A percentile compares a stretch with the other conserved stretches of the same genome.
Evolutionary conservation across 2,888 invertebrate genomes (phyloP).

Genomic region (Tenthredo livida): DNA sequence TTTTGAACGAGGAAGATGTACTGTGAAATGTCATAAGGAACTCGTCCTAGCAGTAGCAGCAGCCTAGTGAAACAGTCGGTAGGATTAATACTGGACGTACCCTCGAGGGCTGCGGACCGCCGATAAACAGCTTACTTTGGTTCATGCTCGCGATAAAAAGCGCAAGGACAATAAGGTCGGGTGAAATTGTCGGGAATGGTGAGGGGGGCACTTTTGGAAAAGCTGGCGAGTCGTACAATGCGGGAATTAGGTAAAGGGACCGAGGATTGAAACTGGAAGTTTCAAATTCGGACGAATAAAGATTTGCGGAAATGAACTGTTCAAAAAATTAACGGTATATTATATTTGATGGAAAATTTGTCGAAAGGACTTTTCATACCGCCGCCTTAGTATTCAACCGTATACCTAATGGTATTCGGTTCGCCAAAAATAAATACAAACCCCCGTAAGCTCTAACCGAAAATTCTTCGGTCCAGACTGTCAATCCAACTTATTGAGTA

Average conservation of each 20-base stretch:
- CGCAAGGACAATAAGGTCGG: slow-evolving; percentile 67
- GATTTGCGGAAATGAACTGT: neutral
- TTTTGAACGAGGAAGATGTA: neutral
- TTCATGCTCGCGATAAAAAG: slow-evolving; percentile 66
- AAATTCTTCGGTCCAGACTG: slow-evolving; percentile 2
- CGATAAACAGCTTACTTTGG: slow-evolving; percentile 76
- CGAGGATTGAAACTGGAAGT: neutral
- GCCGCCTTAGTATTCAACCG: neutral
- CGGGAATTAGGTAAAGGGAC: slow-evolving; percentile 35
- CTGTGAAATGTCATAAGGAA: slow-evolving; percentile 21
- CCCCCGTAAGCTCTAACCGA: neutral
- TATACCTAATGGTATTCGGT: neutral
- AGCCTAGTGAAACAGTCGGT: slow-evolving; percentile 5
- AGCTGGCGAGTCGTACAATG: neutral
- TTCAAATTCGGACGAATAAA: neutral
- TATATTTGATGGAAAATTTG: neutral
- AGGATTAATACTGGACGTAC: slow-evolving; percentile 55
- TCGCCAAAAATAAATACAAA: neutral
- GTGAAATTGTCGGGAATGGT: slow-evolving; percentile 5
- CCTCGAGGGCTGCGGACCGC: slow-evolving; percentile 65
- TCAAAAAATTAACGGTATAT: neutral
- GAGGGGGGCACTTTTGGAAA: slow-evolving; percentile 8
- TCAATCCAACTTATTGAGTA: slow-evolving; percentile 33
- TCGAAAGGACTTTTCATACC: too few species aligned
- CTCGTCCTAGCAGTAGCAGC: neutral